These are phyloP conservation scores for Poecilia velifera DNA, from an alignment of 2,797 vertebrate genomes.

Conservation along the genomic window DNA sequence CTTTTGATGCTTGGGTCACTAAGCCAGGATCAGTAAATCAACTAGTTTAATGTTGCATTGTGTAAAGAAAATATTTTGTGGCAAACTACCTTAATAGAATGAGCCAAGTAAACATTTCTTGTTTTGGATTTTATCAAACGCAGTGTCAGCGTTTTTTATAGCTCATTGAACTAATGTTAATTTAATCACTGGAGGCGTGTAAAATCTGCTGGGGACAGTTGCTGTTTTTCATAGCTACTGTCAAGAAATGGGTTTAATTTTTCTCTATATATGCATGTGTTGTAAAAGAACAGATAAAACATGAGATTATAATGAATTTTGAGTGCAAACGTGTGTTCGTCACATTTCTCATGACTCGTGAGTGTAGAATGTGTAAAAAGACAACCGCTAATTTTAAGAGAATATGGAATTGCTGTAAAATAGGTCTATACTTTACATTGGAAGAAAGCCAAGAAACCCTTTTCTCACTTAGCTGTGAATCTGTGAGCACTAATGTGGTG, in stretches of 20 bases:
- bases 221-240: neutral
- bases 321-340: neutral
- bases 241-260: neutral
- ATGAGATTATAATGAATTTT: neutral
- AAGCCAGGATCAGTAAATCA: neutral
- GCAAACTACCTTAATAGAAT: neutral
- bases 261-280: neutral
- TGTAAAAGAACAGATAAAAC: neutral
- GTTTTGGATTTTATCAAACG: neutral
- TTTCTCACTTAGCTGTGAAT: neutral
- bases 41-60: neutral
- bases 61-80: neutral
- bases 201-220: neutral
- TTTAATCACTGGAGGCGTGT: neutral
- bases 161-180: slow-evolving; percentile 3
- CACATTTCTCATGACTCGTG: neutral
- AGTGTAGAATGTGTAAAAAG: neutral
- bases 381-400: neutral
- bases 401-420: neutral
- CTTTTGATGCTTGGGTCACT: neutral
- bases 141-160: neutral
- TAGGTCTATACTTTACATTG: slow-evolving; percentile 4
- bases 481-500: neutral
- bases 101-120: neutral
- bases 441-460: neutral